Evolutionary conservation across 2,113 vertebrate genomes (phyloP), one percentile per base, ranked within the genome.

Genomic region (Carlito syrichta): DNA sequence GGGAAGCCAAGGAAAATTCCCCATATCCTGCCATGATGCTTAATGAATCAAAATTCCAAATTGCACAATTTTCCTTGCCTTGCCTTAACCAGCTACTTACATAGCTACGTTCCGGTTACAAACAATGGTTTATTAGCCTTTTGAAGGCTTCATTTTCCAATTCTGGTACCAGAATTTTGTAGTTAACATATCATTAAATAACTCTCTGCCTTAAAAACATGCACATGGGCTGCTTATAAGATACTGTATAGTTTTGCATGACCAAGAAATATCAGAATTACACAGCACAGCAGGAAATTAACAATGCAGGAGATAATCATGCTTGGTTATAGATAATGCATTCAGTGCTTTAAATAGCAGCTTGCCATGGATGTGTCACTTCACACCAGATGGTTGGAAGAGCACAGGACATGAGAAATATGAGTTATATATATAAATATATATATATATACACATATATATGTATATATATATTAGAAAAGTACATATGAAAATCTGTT

Each of bases 351-450:
- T 98, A 93, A 96, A 98, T 97, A 98, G 96, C 96, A 89, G 96
- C 96, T 98, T 98, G 94, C 97, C 94, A 98, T 96, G 95, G 96
- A 98, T 98, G 98, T 98, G 98, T 97, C 96, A 91, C 63, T 95
- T 98, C 98, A 98, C 95, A 98, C 96, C 98, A 99, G 98, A 99
- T 97, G 98, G 98, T 89, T 13, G 88, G 87, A 96, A 92, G 66
- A 97, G 85, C 81, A 96, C 63, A 98, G 98, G 98, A 97, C 96
- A 92, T 95, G 22, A n/a, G n/a, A n/a, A n/a, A n/a, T n/a, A n/a
- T n/a, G n/a, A n/a, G n/a, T n/a, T 66, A 73, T 87, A 38, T 68
- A 58, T 79, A 22, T 82, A 14, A 81, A 25, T 76, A 71, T 60
- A 58, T 87, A 94, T 97, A n/a, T n/a, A n/a, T n/a, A n/a, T n/a